Evolutionary conservation across 2,113 vertebrate species (phyloP).

Genomic region (Ia io): DNA sequence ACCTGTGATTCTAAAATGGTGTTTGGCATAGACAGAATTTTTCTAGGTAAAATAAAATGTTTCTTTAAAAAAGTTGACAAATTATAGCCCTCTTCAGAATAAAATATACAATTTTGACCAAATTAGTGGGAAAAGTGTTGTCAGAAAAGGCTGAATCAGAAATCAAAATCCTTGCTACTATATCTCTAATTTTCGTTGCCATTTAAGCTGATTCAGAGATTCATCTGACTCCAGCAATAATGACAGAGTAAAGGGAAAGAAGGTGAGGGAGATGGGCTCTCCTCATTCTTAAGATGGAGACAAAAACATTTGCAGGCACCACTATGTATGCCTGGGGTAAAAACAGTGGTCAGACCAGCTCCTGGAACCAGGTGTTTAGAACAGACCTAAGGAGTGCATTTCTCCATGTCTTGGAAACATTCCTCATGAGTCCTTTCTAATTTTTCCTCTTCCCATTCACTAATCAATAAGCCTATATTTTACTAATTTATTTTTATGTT

Average conservation of each 20-base stretch:
- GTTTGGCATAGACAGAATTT: background rate
- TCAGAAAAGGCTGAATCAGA: background rate
- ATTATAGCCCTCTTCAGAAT: background rate
- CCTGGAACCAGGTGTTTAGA: too few relatives aligned
- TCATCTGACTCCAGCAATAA: background rate
- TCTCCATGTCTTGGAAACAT: background rate
- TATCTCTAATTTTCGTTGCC: background rate
- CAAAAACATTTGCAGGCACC: background rate
- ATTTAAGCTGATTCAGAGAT: background rate
- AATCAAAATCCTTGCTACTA: background rate
- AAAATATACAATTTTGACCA: background rate
- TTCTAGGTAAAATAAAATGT: background rate
- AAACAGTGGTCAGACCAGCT: background rate
- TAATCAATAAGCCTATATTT: background rate
- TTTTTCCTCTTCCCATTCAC: background rate
- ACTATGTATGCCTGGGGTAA: too few relatives aligned
- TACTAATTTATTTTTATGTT: background rate
- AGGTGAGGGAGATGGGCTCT: background rate
- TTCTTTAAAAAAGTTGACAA: background rate
- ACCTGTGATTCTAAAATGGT: background rate
- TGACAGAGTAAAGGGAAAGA: background rate
- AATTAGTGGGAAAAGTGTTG: background rate
- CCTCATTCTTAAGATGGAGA: background rate
- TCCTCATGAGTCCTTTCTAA: background rate
- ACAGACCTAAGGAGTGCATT: background rate